These are phyloP conservation scores for Rhagologus leucostigma DNA, from an alignment of 2,113 vertebrate species.

Conservation along the genomic window DNA sequence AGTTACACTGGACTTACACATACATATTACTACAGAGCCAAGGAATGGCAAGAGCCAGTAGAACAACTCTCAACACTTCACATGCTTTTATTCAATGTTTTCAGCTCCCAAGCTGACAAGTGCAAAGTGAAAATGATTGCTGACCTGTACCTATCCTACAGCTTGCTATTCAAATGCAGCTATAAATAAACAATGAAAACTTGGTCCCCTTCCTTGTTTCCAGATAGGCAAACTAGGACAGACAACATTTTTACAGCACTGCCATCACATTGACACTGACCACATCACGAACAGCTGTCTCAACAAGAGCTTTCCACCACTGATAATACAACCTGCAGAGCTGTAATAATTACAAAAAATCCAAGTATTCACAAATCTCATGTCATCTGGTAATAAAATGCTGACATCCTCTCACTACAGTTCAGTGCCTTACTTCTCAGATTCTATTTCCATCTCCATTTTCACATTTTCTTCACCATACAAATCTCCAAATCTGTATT, in stretches of 20 bases:
- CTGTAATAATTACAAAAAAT: background rate
- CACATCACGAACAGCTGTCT: background rate
- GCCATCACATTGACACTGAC: background rate
- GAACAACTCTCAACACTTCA: background rate
- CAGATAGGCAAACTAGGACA: background rate
- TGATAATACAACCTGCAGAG: background rate
- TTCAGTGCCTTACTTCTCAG: background rate
- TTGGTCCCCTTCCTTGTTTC: background rate
- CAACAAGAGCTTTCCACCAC: background rate
- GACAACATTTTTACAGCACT: background rate
- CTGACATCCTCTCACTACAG: background rate
- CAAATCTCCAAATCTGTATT: background rate
- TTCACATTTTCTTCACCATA: background rate
- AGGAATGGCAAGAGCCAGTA: background rate
- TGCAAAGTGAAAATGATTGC: background rate
- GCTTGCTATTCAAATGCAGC: background rate
- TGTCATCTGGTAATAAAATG: background rate
- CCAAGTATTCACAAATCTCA: background rate
- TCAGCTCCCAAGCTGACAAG: background rate
- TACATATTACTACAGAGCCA: background rate
- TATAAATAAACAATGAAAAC: background rate
- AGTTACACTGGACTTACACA: background rate
- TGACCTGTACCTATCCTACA: background rate
- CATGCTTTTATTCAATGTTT: background rate
- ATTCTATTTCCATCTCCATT: background rate